A percentile compares a stretch with the other conserved stretches of the same genome.
Evolutionary conservation across 2,888 invertebrate species (phyloP).

Genomic region (Caenorhabditis japonica): DNA sequence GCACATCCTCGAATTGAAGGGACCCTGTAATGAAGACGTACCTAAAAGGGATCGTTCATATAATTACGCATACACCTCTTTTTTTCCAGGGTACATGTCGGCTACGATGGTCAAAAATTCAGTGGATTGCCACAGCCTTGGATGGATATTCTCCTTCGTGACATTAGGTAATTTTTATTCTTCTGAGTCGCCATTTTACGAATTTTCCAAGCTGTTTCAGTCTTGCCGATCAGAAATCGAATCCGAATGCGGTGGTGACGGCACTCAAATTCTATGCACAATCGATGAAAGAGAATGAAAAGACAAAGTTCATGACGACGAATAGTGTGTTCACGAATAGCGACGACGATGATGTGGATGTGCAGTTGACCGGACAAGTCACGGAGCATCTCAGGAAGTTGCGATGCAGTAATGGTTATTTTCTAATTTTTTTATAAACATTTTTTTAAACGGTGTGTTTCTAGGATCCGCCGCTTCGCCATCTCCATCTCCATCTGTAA

Average conservation of each 20-base stretch:
- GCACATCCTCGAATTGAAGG: too few relatives aligned
- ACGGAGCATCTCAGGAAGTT: constrained; percentile 63
- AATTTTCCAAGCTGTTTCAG: constrained; percentile 58
- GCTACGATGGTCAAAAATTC: constrained; percentile 76
- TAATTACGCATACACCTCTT: too few relatives aligned
- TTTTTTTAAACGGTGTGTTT: background rate
- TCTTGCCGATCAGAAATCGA: constrained; percentile 83
- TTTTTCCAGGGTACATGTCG: constrained; percentile 69
- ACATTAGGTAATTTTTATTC: constrained; percentile 68
- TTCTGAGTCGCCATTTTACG: background rate
- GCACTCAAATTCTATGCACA: constrained; percentile 89
- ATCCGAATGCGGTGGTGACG: constrained; percentile 85
- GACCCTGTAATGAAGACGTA: too few relatives aligned
- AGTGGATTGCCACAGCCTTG: constrained; percentile 76
- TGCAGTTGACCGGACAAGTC: constrained; percentile 64
- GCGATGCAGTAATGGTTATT: constrained; percentile 43
- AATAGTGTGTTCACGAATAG: constrained; percentile 64
- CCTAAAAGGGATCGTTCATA: too few relatives aligned
- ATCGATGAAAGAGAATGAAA: constrained; percentile 70
- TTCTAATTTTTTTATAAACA: background rate
- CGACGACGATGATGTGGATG: constrained; percentile 63
- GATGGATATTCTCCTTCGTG: constrained; percentile 73
- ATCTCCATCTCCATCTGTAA: constrained; percentile 42
- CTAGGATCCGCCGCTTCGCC: constrained; percentile 32
- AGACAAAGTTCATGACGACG: constrained; percentile 73